phyloP scores from a whole-genome alignment of 2,113 vertebrate species.

The Pelodiscus sinensis region DNA sequence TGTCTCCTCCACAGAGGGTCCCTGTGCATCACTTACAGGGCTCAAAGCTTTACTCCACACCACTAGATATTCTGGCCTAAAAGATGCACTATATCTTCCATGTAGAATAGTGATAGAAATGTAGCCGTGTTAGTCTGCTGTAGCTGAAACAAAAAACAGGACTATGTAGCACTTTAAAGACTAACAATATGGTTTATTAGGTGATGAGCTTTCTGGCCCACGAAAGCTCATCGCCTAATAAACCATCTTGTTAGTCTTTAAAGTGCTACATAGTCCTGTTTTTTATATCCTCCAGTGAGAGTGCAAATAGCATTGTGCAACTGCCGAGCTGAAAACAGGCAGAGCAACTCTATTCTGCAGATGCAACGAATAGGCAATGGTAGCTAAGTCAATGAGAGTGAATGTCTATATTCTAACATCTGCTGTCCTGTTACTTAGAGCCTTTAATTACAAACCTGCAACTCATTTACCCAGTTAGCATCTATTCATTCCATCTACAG shows the following conservation, averaged over 20 bases:
- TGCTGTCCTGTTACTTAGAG: background rate
- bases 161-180: too few species aligned
- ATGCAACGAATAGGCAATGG: background rate
- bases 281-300: background rate
- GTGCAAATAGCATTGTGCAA: background rate
- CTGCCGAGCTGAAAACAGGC: background rate
- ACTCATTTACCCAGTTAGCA: background rate
- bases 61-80: background rate
- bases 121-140: too few species aligned
- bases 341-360: background rate
- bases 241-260: too few species aligned
- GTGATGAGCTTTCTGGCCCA: too few species aligned
- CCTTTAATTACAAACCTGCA: background rate
- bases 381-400: background rate
- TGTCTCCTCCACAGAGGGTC: background rate
- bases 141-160: too few species aligned
- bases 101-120: too few species aligned
- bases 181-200: too few species aligned
- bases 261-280: too few species aligned
- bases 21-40: background rate
- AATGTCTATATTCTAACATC: background rate
- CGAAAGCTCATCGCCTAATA: too few species aligned
- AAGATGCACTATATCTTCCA: background rate
- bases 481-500: background rate
- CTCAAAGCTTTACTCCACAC: background rate